These are phyloP conservation scores for Drosophila niveifrons DNA, from an alignment of 2,888 invertebrate genomes.

Conservation along the genomic window DNA sequence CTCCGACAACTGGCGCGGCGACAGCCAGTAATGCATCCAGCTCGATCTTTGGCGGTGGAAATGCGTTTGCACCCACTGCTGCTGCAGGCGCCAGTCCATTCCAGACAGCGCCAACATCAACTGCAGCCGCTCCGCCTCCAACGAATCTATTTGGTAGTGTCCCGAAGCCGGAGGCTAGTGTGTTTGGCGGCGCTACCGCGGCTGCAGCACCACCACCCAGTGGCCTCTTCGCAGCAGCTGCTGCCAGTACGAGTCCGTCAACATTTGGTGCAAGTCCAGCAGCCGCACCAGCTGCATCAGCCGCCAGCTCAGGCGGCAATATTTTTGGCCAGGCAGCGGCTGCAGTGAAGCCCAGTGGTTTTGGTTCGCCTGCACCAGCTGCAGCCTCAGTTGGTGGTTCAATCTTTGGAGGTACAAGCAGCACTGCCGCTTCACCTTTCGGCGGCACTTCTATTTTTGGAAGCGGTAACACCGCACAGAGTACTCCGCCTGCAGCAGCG, in stretches of 20 bases:
- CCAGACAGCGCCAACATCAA: conserved; percentile 11
- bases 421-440: conserved; percentile 20
- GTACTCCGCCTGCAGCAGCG: conserved; percentile 29
- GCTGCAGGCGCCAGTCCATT: conserved; percentile 27
- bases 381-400: conserved; percentile 44
- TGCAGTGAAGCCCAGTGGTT: conserved; percentile 43
- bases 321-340: conserved; percentile 68
- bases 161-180: conserved; percentile 82
- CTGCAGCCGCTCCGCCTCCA: conserved; percentile 26
- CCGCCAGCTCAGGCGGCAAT: conserved; percentile 54
- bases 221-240: conserved; percentile 75
- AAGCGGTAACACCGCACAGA: conserved; percentile 31
- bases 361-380: conserved; percentile 35
- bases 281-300: conserved; percentile 18
- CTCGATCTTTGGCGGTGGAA: conserved; percentile 41
- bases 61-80: conserved; percentile 26
- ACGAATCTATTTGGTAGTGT: conserved; percentile 79
- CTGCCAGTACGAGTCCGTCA: conserved; percentile 47
- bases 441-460: conserved; percentile 54
- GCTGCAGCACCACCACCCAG: conserved; percentile 53
- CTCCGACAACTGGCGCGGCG: conserved; percentile 34
- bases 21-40: conserved; percentile 18
- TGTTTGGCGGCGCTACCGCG: conserved; percentile 63
- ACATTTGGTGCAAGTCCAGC: conserved; percentile 57
- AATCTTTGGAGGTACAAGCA: conserved; percentile 67